Percentiles rank a stretch among this genome's conserved stretches.
phyloP scores from a whole-genome alignment of 2,797 vertebrate genomes.

The Chiroxiphia lanceolata region DNA sequence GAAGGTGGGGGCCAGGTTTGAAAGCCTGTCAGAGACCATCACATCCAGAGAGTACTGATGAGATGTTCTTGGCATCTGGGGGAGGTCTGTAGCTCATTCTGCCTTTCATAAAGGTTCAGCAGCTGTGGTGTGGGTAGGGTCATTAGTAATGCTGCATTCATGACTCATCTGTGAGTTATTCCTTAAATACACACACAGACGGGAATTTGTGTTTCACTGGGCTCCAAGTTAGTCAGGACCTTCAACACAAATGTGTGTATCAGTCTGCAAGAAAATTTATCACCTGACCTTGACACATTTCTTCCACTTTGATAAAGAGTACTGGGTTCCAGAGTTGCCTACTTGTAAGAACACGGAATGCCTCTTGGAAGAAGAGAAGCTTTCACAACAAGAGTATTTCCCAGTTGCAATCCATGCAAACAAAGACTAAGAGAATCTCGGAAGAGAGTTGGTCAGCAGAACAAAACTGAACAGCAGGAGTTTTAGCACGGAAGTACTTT shows the following conservation, averaged over 20 bases:
- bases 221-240: not conserved
- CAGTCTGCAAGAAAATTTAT: not conserved
- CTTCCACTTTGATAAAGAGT: not conserved
- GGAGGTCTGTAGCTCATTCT: slow-evolving; percentile 35
- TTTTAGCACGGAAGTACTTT: not conserved
- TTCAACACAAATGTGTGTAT: not conserved
- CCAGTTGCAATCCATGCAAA: not conserved
- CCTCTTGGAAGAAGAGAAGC: not conserved
- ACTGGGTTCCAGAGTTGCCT: not conserved
- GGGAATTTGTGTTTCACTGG: slow-evolving; percentile 20
- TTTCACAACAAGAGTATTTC: not conserved
- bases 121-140: slow-evolving; percentile 60
- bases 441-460: not conserved
- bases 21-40: slow-evolving; percentile 17
- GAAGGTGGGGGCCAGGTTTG: not conserved
- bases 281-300: not conserved
- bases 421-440: not conserved
- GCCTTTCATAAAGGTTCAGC: slow-evolving; percentile 46
- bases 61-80: slow-evolving; percentile 24
- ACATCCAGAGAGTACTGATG: not conserved
- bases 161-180: slow-evolving; percentile 60
- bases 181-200: slow-evolving; percentile 39
- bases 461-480: not conserved
- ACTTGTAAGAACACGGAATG: not conserved
- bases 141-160: slow-evolving; percentile 58